Evolutionary conservation across 2,113 vertebrate species (phyloP).

Genomic region (Centropristis striata): DNA sequence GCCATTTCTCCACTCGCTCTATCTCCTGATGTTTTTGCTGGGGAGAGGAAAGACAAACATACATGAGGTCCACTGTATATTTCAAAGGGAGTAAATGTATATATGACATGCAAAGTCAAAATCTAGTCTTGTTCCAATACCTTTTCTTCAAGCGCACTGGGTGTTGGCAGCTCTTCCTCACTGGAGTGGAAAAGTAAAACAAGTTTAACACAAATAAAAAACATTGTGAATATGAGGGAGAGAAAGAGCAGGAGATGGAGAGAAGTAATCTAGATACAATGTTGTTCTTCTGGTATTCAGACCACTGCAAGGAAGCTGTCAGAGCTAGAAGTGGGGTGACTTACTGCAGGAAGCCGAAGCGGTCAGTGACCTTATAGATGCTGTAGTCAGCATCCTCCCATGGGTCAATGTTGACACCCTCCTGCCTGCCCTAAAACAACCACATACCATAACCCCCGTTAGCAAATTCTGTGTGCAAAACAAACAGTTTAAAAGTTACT

Average conservation of each 20-base stretch:
- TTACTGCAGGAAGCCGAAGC: constrained; percentile 93
- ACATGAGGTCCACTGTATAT: not conserved
- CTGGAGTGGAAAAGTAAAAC: constrained; percentile 75
- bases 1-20: constrained; percentile 92
- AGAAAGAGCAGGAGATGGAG: not conserved
- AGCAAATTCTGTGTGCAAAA: not conserved
- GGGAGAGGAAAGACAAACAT: constrained; percentile 1
- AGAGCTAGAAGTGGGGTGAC: constrained; percentile 56
- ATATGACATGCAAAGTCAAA: not conserved
- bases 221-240: not conserved
- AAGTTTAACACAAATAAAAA: not conserved
- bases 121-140: constrained; percentile 69
- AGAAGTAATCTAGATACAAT: not conserved
- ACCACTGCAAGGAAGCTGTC: not conserved
- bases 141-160: constrained; percentile 90
- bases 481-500: not conserved
- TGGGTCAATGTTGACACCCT: constrained; percentile 87
- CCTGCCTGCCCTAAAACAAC: constrained; percentile 87
- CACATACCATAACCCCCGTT: constrained; percentile 21
- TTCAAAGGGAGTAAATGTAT: not conserved
- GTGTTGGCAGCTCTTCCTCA: constrained; percentile 90
- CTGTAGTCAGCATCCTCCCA: constrained; percentile 92
- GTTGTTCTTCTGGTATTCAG: constrained; percentile 4
- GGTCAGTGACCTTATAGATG: constrained; percentile 91
- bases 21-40: constrained; percentile 92